Evolutionary conservation across 2,888 invertebrate genomes (phyloP), one percentile per base, ranked within the genome.

Genomic region (Elysia crispata): DNA sequence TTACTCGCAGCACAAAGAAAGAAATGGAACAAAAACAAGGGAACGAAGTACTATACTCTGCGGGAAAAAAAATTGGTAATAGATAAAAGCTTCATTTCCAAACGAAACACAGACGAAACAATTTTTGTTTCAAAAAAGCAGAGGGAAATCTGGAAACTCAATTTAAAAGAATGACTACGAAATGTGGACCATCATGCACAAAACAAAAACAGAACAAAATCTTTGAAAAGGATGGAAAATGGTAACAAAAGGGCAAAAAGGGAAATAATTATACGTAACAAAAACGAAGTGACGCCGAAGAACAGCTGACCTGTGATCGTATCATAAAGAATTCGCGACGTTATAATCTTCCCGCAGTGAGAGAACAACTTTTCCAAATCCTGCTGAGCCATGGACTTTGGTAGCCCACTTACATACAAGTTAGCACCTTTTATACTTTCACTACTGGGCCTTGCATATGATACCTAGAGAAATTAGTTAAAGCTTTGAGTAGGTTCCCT

Each of bases 381-480:
- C 82, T 88, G 87, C 85, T 92, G 92, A 70, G 91, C 90, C 89
- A 92, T 89, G 84, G 88, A 89, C 88, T 91, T 91, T 80, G 92
- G 92, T 83, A 92, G 86, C 80, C 92, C 92, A 89, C 92, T 91
- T 85, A 92, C 91, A 89, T 92, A 92, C 86, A 92, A 89, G 89
- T 92, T 92, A 84, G 92, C 92, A 81, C 91, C 92, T 87, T 92
- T 92, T 82, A 92, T 92, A 84, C 90, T 89, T 86, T 92, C 92
- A 86, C 92, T 90, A 89, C 92, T 92, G 79, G 92, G 92, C 85
- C 92, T 87, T 84, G 92, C 92, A 86, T 90, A 88, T 83, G 92
- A 92, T 80, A 92, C 92, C 92, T 92, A 89, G 82, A 89, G 87
- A 88, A 83, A 84, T 84, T 84, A 82, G 82, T 82, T 82, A 82